Base-by-base conservation (phyloP, 2,797 vertebrate genomes). In the Cryptoprocta ferox region DNA sequence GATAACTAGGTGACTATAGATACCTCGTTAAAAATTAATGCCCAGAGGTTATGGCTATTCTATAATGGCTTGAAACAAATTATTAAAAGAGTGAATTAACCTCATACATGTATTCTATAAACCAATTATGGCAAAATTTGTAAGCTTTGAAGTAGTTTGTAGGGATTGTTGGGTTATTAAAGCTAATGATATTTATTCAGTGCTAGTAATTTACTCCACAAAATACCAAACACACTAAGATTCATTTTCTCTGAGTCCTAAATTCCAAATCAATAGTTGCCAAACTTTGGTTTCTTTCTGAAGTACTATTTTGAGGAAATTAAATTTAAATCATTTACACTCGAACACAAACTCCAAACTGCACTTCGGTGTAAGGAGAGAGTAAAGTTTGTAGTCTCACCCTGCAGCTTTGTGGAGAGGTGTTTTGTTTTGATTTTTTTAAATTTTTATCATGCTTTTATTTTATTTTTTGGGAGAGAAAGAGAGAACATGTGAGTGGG, bases 11-110 rank as follows among this genome's bases (percentile, higher is more conserved):
- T 97, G 81, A 83, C 90, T 98, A 84, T 96, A 98, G 70, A 82
- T 96, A 95, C 35, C 37, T 50, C 96, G 82, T 98, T 98, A 97
- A 98, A 97, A 96, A 98, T 98, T 98, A 97, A 97, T 95, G 37
- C 14, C 65, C 26, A 42, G 12, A 90, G 8, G 68, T 97, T 98
- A 95, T 89, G 95, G 39, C 83, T 98, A 63, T 97, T 96, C 88
- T 81, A 68, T 97, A 95, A 97, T 61, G 68, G 94, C 96, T 95
- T 91, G 26, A 81, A 45, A 71, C 98, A 98, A 97, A 96, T 66
- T 98, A 94, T 91, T 93, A 78, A 96, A 73, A 78, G 53, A 86
- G 63, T 53, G 97, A 97, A 97, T 98, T 97, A 96, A 63, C 79
- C 91, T 95, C 48, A 0, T 89, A 82, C 35, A 53, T 94, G 6